phyloP scores from a whole-genome alignment of 2,113 vertebrate species.

The Macquaria australasica region DNA sequence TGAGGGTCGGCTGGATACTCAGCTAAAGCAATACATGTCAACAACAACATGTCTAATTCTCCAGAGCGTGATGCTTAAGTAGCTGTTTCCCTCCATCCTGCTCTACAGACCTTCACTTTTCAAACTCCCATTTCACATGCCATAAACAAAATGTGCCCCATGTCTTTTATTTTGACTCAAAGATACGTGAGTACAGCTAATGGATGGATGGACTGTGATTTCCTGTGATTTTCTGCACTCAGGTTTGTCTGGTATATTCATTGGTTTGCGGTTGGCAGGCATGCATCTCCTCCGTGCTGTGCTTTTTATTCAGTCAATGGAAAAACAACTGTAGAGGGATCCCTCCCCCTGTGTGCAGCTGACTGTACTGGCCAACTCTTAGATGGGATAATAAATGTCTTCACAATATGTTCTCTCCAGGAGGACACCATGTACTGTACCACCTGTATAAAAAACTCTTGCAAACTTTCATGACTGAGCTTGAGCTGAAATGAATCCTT shows the following conservation, averaged over 20 bases:
- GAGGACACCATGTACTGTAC: conserved; percentile 33
- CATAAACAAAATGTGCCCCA: not conserved
- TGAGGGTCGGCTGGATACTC: not conserved
- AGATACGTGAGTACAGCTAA: not conserved
- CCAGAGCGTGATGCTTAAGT: not conserved
- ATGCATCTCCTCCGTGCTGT: not conserved
- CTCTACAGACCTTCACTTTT: not conserved
- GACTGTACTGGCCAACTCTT: conserved; percentile 11
- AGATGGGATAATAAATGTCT: conserved; percentile 34
- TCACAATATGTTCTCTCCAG: conserved; percentile 24
- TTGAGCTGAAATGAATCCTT: not conserved
- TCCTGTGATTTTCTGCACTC: not conserved
- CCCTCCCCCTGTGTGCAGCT: not conserved
- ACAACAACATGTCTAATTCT: not conserved
- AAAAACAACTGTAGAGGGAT: conserved; percentile 13
- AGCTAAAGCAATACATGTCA: conserved; percentile 3
- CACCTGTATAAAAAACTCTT: conserved; percentile 35
- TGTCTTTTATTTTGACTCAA: not conserved
- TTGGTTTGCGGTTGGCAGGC: not conserved
- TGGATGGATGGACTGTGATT: not conserved
- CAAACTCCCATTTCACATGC: not conserved
- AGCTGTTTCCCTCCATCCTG: not conserved
- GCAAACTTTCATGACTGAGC: not conserved
- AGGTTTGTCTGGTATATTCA: not conserved
- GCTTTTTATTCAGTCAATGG: conserved; percentile 22